Percentiles rank a stretch among this genome's conserved stretches.
phyloP scores from a whole-genome alignment of 2,113 vertebrate species.

The Meriones unguiculatus region DNA sequence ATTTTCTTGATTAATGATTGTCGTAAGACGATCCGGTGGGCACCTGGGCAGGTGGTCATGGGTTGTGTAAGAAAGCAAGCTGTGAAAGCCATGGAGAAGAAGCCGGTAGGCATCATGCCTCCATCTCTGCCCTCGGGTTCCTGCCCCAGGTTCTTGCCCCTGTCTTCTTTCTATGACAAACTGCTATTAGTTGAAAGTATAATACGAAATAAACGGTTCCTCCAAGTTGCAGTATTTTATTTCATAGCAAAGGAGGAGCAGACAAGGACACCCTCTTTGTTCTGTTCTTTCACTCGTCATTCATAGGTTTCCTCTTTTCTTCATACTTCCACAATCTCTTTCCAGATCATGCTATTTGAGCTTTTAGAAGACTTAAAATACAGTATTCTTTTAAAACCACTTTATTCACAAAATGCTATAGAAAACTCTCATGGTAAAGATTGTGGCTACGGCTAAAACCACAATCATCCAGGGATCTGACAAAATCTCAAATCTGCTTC shows the following conservation, averaged over 20 bases:
- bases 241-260: neutral
- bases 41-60: neutral
- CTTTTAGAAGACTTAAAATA: neutral
- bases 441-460: neutral
- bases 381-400: neutral
- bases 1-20: neutral
- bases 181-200: neutral
- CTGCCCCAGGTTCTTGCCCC: neutral
- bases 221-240: neutral
- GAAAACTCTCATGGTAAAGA: neutral
- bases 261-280: neutral
- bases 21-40: neutral
- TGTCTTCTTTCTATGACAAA: neutral
- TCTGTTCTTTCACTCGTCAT: neutral
- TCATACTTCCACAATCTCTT: neutral
- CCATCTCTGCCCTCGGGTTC: neutral
- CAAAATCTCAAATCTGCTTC: neutral
- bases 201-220: neutral
- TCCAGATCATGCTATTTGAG: neutral
- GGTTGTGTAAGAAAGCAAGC: neutral
- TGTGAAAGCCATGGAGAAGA: neutral
- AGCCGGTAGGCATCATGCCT: neutral
- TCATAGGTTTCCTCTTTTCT: slow-evolving; percentile 24
- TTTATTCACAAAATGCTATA: neutral
- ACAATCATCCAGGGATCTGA: neutral